These are phyloP conservation scores for Cinara cedri DNA, from an alignment of 2,888 invertebrate species.

Conservation along the genomic window DNA sequence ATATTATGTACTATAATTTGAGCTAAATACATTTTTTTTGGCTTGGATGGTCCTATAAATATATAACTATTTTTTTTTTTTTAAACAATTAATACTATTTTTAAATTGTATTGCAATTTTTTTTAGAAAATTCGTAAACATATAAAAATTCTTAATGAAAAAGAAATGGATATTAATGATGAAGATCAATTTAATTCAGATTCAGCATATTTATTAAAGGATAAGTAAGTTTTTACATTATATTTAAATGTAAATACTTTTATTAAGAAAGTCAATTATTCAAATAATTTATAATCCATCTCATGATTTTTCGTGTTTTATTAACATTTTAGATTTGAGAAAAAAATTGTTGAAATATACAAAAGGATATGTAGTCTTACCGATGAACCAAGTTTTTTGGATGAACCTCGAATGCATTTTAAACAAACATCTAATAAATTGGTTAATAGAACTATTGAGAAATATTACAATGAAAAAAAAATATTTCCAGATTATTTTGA, in stretches of 20 bases:
- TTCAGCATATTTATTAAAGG: conserved; percentile 33
- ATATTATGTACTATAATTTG: no score
- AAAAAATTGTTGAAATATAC: conserved; percentile 29
- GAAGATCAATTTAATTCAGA: conserved; percentile 7
- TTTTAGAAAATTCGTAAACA: conserved; percentile 21
- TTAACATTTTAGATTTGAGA: conserved; percentile 39
- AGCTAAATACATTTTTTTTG: neutral
- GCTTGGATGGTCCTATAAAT: no score
- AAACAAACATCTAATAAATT: conserved; percentile 4
- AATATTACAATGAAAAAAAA: conserved; percentile 40
- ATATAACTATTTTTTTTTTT: neutral
- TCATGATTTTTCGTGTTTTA: neutral
- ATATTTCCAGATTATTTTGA: conserved; percentile 40
- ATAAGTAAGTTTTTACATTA: conserved; percentile 28
- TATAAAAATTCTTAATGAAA: conserved; percentile 25
- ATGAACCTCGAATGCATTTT: conserved; percentile 27
- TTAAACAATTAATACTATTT: neutral
- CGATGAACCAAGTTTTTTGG: conserved; percentile 31
- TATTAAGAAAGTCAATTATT: no score
- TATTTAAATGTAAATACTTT: neutral
- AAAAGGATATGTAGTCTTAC: conserved; percentile 26
- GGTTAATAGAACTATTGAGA: conserved; percentile 44
- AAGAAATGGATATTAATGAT: conserved; percentile 43
- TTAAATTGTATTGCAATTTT: neutral
- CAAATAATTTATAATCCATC: no score